These are phyloP conservation scores for Myxocyprinus asiaticus DNA, from an alignment of 2,113 vertebrate species.

Conservation along the genomic window DNA sequence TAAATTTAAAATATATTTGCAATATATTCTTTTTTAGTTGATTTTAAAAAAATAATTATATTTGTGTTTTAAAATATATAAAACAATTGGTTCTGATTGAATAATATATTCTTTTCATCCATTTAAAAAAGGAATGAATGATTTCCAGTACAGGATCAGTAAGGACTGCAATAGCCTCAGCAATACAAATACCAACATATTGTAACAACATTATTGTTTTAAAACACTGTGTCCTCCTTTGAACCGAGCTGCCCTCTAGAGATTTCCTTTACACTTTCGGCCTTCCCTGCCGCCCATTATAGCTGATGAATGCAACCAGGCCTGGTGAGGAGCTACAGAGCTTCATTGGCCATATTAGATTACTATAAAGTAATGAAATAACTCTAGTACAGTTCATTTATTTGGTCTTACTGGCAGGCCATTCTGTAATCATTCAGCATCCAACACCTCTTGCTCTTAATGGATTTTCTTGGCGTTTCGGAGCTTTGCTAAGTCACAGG, in stretches of 20 bases:
- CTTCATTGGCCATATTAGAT: slow-evolving; percentile 3
- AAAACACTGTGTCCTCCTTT: slow-evolving; percentile 3
- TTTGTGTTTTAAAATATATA: no score
- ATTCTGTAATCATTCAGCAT: background rate
- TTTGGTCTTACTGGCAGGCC: background rate
- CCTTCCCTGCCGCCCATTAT: slow-evolving; percentile 16
- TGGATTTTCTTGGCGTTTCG: no score
- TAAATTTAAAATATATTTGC: no score
- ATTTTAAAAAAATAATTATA: no score
- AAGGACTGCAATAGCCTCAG: background rate
- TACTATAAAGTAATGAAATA: background rate
- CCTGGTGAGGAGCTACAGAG: background rate
- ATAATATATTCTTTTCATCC: no score
- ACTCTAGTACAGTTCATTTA: background rate
- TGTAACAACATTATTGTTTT: background rate
- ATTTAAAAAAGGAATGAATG: no score
- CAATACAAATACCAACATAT: background rate
- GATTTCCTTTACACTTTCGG: background rate
- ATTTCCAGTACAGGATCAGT: no score
- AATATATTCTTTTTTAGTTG: no score
- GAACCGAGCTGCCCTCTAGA: slow-evolving; percentile 3
- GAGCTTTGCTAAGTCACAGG: no score
- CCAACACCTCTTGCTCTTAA: background rate
- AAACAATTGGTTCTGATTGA: no score
- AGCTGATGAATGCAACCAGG: slow-evolving; percentile 4